Evolutionary conservation across 2,888 invertebrate genomes (phyloP).

Genomic region (Drosophila atripex): DNA sequence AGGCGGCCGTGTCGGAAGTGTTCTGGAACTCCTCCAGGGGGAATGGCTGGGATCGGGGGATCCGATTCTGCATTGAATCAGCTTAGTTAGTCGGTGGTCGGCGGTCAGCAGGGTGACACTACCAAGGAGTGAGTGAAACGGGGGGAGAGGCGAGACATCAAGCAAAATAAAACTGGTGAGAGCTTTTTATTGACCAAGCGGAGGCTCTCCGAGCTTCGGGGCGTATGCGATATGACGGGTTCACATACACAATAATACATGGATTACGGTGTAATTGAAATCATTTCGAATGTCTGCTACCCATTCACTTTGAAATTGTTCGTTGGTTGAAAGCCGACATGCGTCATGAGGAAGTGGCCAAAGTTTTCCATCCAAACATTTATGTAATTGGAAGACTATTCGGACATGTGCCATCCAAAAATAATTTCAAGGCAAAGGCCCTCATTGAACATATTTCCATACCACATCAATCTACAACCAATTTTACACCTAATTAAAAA

Average conservation of each 20-base stretch:
- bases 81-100: slow-evolving; percentile 58
- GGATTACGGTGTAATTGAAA: slow-evolving; percentile 40
- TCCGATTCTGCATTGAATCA: slow-evolving; percentile 45
- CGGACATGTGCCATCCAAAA: slow-evolving; percentile 28
- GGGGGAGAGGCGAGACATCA: slow-evolving; percentile 1
- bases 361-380: slow-evolving; percentile 19
- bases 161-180: slow-evolving; percentile 58
- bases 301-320: slow-evolving; percentile 21
- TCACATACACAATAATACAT: slow-evolving; percentile 34
- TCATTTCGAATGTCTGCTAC: slow-evolving; percentile 11
- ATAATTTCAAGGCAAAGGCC: slow-evolving; percentile 22
- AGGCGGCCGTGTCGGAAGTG: slow-evolving; percentile 49
- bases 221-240: slow-evolving; percentile 37
- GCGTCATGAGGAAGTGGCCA: slow-evolving; percentile 16
- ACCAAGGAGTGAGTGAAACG: slow-evolving; percentile 16
- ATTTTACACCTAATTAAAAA: slow-evolving; percentile 25
- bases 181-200: slow-evolving; percentile 49
- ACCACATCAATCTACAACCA: slow-evolving; percentile 4
- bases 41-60: slow-evolving; percentile 22
- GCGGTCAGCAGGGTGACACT: slow-evolving; percentile 40
- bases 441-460: slow-evolving; percentile 10
- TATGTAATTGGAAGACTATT: slow-evolving; percentile 48
- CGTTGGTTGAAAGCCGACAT: background rate
- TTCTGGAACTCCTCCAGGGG: slow-evolving; percentile 14
- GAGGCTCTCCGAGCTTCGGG: slow-evolving; percentile 22